Percentiles rank a stretch among this genome's conserved stretches.
These are phyloP conservation scores for Cyprinodon variegatus DNA, from an alignment of 2,113 vertebrate species.

Conservation along the genomic window DNA sequence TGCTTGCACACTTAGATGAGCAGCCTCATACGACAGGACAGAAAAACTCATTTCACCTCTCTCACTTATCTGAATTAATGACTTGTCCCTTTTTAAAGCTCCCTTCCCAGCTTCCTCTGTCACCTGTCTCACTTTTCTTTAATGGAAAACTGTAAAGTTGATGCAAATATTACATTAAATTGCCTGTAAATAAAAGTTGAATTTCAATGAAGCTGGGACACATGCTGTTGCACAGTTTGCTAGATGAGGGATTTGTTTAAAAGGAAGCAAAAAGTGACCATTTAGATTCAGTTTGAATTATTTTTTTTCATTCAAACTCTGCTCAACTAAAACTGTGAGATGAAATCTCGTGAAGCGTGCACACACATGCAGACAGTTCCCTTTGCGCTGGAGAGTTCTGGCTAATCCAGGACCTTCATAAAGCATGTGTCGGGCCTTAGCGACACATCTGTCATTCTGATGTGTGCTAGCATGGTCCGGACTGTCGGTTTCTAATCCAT, in stretches of 20 bases:
- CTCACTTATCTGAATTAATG: conserved; percentile 51
- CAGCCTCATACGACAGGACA: conserved; percentile 46
- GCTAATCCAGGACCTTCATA: conserved; percentile 71
- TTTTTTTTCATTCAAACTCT: conserved; percentile 23
- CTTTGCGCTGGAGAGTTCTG: conserved; percentile 41
- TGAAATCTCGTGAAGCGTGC: conserved; percentile 28
- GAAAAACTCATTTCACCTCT: conserved; percentile 67
- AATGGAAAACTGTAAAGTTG: conserved; percentile 48
- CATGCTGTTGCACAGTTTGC: conserved; percentile 3
- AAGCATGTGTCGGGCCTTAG: conserved; percentile 72
- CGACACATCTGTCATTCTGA: conserved; percentile 71
- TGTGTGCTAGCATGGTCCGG: conserved; percentile 61
- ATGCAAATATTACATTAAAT: conserved; percentile 58
- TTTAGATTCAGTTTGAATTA: conserved; percentile 23
- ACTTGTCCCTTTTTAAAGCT: conserved; percentile 49
- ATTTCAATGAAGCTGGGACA: conserved; percentile 6
- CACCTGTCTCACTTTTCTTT: conserved; percentile 24
- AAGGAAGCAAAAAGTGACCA: conserved; percentile 2
- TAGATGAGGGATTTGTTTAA: conserved; percentile 28
- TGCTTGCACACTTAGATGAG: background rate
- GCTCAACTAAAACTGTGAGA: conserved; percentile 20
- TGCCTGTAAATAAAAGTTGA: conserved; percentile 45
- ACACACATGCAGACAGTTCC: conserved; percentile 19
- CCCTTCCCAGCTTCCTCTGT: conserved; percentile 28
- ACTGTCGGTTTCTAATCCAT: conserved; percentile 69